Conservation (phyloP, 2,888 invertebrate genomes). For the Brenthis ino region DNA sequence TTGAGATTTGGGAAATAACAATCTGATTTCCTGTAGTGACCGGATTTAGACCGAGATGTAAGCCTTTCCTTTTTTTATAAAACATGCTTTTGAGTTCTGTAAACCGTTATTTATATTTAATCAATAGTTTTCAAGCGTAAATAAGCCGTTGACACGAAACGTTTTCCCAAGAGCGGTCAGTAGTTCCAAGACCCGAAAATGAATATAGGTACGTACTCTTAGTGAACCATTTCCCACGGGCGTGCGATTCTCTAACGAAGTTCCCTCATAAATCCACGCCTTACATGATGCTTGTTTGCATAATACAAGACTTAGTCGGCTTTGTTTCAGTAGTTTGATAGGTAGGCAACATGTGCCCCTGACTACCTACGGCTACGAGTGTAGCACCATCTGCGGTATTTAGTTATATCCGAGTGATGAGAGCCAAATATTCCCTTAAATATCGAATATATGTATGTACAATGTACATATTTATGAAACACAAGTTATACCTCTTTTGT, state of each 20-base stretch:
- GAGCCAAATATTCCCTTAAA: conserved; percentile 6
- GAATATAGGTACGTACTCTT: conserved; percentile 63
- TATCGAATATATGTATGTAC: not conserved
- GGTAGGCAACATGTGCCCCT: conserved; percentile 56
- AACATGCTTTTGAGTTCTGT: too few species aligned
- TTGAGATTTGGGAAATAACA: too few species aligned
- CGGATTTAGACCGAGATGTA: too few species aligned
- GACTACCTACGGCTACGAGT: conserved; percentile 41
- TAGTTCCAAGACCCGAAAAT: conserved; percentile 65
- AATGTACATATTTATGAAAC: not conserved
- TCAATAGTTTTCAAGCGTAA: too few species aligned
- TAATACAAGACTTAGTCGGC: conserved; percentile 78
- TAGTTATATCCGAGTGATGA: conserved; percentile 21
- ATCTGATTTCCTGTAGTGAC: too few species aligned
- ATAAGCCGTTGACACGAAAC: not conserved
- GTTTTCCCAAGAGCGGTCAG: conserved; percentile 44
- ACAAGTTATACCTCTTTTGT: not conserved
- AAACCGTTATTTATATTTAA: too few species aligned
- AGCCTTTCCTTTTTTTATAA: too few species aligned
- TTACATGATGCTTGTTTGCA: conserved; percentile 81
- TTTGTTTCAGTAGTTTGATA: conserved; percentile 76
- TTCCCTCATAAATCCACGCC: conserved; percentile 80
- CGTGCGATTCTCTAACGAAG: conserved; percentile 73
- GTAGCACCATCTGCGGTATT: conserved; percentile 39
- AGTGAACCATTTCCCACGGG: conserved; percentile 62